Evolutionary conservation across 2,888 invertebrate species (phyloP).

Genomic region (Hydrotaea cyrtoneurina): DNA sequence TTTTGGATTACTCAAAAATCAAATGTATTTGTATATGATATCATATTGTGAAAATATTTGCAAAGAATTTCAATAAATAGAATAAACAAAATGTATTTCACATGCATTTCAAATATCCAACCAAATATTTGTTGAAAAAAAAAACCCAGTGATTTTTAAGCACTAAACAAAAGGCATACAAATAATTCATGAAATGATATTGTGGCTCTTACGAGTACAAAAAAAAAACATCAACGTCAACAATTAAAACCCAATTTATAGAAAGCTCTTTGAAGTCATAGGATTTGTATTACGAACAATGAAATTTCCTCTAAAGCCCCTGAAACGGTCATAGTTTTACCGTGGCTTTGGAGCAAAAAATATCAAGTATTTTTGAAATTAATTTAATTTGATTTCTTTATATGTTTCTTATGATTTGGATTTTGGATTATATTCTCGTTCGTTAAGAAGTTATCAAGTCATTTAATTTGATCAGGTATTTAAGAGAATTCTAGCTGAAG

Average conservation of each 20-base stretch:
- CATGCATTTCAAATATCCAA: background rate
- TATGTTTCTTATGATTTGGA: too few relatives aligned
- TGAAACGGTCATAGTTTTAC: too few relatives aligned
- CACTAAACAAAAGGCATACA: background rate
- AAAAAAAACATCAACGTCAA: background rate
- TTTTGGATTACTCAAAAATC: slow-evolving; percentile 33
- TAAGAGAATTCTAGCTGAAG: too few relatives aligned
- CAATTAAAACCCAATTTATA: background rate
- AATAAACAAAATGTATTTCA: background rate
- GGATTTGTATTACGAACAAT: background rate
- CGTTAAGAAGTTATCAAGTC: too few relatives aligned
- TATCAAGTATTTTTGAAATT: background rate
- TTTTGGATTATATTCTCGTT: too few relatives aligned
- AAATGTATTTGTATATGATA: slow-evolving; percentile 42
- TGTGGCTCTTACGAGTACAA: background rate
- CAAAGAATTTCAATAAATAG: slow-evolving; percentile 21
- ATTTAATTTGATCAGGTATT: too few relatives aligned
- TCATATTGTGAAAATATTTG: slow-evolving; percentile 50
- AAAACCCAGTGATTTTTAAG: background rate
- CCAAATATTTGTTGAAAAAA: background rate
- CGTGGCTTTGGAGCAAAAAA: too few relatives aligned
- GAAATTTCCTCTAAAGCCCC: too few relatives aligned
- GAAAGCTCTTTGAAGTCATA: background rate
- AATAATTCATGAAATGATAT: background rate
- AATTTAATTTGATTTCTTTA: too few relatives aligned